Conservation (phyloP, 2,797 vertebrate genomes). For the Parotocinclus haroldoi region DNA sequence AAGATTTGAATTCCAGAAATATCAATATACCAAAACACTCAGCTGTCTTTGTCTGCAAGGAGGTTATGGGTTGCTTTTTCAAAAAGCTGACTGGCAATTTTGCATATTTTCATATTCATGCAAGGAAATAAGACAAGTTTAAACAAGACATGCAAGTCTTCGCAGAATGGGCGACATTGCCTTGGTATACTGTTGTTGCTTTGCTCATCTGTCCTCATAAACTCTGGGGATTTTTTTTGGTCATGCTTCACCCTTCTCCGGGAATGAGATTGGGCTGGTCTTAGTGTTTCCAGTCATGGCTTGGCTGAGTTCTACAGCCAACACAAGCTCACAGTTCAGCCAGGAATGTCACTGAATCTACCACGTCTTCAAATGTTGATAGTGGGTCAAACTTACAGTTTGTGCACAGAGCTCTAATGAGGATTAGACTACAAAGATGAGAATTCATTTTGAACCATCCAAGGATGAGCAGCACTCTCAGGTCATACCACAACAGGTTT, state of each 20-base stretch:
- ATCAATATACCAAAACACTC: conserved; percentile 42
- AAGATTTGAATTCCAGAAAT: conserved; percentile 37
- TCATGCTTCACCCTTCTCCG: conserved; percentile 17
- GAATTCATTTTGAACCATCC: too few relatives aligned
- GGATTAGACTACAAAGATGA: too few relatives aligned
- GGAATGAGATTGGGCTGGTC: conserved; percentile 6
- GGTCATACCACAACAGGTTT: too few relatives aligned
- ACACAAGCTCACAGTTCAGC: conserved; percentile 35
- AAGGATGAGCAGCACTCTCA: too few relatives aligned
- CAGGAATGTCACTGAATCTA: conserved; percentile 33
- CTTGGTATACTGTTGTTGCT: conserved; percentile 22
- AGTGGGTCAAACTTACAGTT: conserved; percentile 24
- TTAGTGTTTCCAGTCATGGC: neutral
- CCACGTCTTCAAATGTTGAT: conserved; percentile 32
- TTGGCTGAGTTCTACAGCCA: conserved; percentile 20
- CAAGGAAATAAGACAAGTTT: conserved; percentile 3
- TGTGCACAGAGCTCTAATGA: conserved; percentile 7
- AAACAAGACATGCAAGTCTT: conserved; percentile 28
- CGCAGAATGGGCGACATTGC: conserved; percentile 40
- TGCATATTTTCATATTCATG: neutral
- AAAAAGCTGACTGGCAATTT: neutral
- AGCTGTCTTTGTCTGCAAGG: neutral
- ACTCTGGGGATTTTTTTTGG: conserved; percentile 30
- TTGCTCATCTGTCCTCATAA: conserved; percentile 21
- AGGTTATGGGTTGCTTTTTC: conserved; percentile 29